Conservation (phyloP, 2,888 invertebrate species). For the Tetragonisca angustula region DNA sequence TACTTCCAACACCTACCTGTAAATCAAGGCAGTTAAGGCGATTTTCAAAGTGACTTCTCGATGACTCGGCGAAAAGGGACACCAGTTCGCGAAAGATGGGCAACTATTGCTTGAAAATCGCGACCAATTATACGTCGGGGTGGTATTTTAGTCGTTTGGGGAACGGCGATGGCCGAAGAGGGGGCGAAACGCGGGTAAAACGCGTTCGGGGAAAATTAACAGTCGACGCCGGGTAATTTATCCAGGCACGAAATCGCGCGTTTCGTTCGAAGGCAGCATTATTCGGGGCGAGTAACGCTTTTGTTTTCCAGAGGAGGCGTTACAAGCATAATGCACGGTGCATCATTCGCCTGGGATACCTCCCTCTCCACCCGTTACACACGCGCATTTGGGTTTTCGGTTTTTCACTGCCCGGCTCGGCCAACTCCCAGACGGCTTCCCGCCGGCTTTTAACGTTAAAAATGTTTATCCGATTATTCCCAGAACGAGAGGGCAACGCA, state of each 20-base stretch:
- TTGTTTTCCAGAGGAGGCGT: slow-evolving; percentile 37
- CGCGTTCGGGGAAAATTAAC: slow-evolving; percentile 47
- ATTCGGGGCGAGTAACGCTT: slow-evolving; percentile 46
- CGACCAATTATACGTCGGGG: slow-evolving; percentile 1
- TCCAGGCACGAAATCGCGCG: slow-evolving; percentile 18
- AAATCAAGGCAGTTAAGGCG: not conserved
- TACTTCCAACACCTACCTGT: not conserved
- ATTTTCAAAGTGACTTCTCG: no score
- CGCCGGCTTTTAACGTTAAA: slow-evolving; percentile 32
- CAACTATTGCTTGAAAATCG: not conserved
- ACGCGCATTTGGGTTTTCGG: slow-evolving; percentile 16
- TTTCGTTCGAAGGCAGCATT: slow-evolving; percentile 37
- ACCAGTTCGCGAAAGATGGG: not conserved
- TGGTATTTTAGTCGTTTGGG: not conserved
- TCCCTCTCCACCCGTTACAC: not conserved
- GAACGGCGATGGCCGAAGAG: not conserved
- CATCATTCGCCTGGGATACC: slow-evolving; percentile 42
- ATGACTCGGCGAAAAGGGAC: no score
- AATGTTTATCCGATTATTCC: slow-evolving; percentile 27
- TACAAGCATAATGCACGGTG: slow-evolving; percentile 41
- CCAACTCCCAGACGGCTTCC: slow-evolving; percentile 6
- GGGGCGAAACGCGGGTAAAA: slow-evolving; percentile 8
- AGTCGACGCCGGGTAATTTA: slow-evolving; percentile 32
- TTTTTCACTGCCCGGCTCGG: slow-evolving; percentile 21
- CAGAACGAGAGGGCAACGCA: not conserved